phyloP scores from a whole-genome alignment of 2,797 vertebrate genomes.

The Pygocentrus nattereri region DNA sequence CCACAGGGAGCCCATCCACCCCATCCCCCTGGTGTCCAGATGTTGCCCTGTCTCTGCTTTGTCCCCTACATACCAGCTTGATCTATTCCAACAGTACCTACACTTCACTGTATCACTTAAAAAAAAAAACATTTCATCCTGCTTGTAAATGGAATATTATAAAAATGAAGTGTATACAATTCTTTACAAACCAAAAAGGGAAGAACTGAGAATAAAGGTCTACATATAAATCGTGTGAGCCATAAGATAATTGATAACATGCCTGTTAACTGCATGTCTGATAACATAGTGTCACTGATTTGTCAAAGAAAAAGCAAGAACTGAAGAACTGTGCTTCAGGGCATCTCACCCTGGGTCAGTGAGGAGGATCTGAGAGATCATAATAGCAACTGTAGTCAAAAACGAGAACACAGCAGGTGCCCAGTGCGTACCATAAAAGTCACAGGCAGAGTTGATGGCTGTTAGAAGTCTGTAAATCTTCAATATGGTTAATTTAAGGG shows the following conservation, averaged over 20 bases:
- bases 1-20: slow-evolving; percentile 48
- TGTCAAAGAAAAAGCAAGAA: slow-evolving; percentile 9
- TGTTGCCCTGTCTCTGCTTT: slow-evolving; percentile 54
- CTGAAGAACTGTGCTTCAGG: slow-evolving; percentile 31
- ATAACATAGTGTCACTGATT: background rate
- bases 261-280: slow-evolving; percentile 11
- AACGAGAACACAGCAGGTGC: slow-evolving; percentile 70
- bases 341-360: slow-evolving; percentile 17
- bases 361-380: slow-evolving; percentile 33
- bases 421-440: slow-evolving; percentile 77
- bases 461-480: slow-evolving; percentile 73
- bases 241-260: slow-evolving; percentile 4
- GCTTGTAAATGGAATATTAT: background rate
- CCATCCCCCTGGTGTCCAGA: slow-evolving; percentile 63
- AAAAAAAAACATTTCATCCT: slow-evolving; percentile 7
- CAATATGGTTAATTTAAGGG: slow-evolving; percentile 65
- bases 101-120: background rate
- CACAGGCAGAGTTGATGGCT: slow-evolving; percentile 71
- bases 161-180: background rate
- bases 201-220: background rate
- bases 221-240: background rate
- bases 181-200: background rate
- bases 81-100: background rate
- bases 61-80: slow-evolving; percentile 11
- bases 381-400: slow-evolving; percentile 64